Conservation (phyloP, 2,113 vertebrate genomes). For the Oxyruncus cristatus region DNA sequence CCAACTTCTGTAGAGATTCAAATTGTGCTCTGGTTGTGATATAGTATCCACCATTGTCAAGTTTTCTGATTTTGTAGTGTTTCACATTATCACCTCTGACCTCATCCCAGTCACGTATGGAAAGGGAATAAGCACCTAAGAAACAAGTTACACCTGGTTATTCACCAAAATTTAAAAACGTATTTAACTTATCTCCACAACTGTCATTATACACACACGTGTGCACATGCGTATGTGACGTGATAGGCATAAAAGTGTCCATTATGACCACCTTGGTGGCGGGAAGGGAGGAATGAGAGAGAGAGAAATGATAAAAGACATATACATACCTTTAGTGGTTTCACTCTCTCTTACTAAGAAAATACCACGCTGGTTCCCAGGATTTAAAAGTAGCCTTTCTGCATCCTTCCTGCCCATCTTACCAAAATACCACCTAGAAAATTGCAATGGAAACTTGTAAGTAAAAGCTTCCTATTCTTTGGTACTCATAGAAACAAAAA, state of each 20-base stretch:
- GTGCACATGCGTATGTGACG: background rate
- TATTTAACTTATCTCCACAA: background rate
- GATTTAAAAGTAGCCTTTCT: conserved; percentile 91
- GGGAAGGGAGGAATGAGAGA: background rate
- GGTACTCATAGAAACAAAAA: background rate
- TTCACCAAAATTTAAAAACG: background rate
- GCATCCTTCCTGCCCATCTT: conserved; percentile 99
- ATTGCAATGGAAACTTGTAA: background rate
- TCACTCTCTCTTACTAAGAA: conserved; percentile 97
- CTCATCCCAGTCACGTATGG: conserved; percentile 97
- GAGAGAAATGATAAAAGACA: background rate
- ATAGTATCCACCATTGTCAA: conserved; percentile 97
- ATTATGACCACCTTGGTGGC: background rate
- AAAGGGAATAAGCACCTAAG: conserved; percentile 94
- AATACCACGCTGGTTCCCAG: conserved; percentile 92
- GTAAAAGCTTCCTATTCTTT: background rate
- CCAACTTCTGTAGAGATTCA: conserved; percentile 93
- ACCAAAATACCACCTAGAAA: conserved; percentile 96
- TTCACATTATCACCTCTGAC: conserved; percentile 97
- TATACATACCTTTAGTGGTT: conserved; percentile 95
- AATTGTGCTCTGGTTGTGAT: conserved; percentile 98
- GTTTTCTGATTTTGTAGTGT: conserved; percentile 99
- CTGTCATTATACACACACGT: background rate
- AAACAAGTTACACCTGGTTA: background rate
- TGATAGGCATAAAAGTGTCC: background rate